Conservation (phyloP, 2,113 vertebrate genomes). For the Zeus faber region DNA sequence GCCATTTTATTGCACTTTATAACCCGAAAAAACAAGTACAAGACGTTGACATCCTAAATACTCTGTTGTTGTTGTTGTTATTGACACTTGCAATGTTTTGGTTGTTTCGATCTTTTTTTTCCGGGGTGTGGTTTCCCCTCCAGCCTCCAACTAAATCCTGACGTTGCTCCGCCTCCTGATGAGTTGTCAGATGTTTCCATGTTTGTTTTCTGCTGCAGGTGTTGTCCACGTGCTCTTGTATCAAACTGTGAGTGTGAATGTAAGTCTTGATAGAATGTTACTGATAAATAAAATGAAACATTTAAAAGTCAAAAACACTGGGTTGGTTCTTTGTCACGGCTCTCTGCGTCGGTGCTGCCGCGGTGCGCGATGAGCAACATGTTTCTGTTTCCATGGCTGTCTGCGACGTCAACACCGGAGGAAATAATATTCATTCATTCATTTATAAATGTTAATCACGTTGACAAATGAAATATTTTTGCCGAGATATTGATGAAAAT, state of each 20-base stretch:
- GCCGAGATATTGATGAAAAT: no score
- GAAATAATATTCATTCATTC: no score
- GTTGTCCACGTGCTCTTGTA: conserved; percentile 70
- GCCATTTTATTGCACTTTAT: conserved; percentile 51
- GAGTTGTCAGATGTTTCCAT: neutral
- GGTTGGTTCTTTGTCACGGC: conserved; percentile 59
- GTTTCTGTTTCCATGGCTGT: conserved; percentile 70
- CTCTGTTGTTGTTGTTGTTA: conserved; percentile 43
- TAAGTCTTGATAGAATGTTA: conserved; percentile 76
- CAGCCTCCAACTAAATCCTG: no score
- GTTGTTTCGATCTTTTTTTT: no score
- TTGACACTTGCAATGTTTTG: conserved; percentile 41
- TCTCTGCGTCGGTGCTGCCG: conserved; percentile 2
- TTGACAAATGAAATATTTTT: no score
- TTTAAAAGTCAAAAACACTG: conserved; percentile 59
- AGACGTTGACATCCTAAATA: conserved; percentile 13
- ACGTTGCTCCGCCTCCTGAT: no score
- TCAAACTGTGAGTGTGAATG: conserved; percentile 76
- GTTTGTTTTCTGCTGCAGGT: conserved; percentile 53
- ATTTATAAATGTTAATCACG: no score
- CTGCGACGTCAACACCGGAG: no score
- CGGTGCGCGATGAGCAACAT: conserved; percentile 71
- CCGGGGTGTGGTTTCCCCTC: neutral
- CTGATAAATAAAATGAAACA: conserved; percentile 70
- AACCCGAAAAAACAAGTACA: conserved; percentile 16